phyloP scores from a whole-genome alignment of 2,888 invertebrate genomes.

The Neoitamus cyanurus region DNA sequence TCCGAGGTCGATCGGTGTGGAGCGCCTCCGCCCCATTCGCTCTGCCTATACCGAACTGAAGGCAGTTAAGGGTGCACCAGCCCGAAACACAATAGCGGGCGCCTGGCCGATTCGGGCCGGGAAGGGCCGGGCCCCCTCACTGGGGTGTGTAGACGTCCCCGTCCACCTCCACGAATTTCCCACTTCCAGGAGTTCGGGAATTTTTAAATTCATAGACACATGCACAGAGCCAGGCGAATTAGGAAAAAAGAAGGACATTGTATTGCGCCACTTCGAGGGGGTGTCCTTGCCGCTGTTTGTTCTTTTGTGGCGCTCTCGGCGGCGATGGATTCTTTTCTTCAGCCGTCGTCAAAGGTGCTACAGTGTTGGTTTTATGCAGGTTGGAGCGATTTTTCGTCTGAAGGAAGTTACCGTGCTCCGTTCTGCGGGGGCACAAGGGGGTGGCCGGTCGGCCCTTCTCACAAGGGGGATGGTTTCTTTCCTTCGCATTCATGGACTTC shows the following conservation, averaged over 20 bases:
- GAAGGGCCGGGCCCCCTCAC: neutral
- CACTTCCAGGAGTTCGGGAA: conserved; percentile 27
- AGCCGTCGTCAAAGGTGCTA: conserved; percentile 45
- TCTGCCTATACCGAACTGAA: neutral
- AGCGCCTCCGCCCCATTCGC: neutral
- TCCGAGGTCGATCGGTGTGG: neutral
- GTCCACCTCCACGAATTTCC: conserved; percentile 17
- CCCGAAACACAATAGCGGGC: neutral
- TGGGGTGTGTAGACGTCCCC: neutral
- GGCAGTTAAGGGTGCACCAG: conserved; percentile 14
- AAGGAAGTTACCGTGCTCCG: conserved; percentile 31
- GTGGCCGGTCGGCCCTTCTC: neutral
- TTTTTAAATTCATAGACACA: conserved; percentile 45
- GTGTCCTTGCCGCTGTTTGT: conserved; percentile 37
- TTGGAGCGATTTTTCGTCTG: conserved; percentile 39
- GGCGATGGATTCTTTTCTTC: conserved; percentile 44
- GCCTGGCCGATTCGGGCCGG: neutral
- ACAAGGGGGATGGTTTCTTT: conserved; percentile 34
- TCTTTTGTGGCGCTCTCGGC: conserved; percentile 23
- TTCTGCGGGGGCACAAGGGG: neutral
- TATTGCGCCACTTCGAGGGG: conserved; percentile 18
- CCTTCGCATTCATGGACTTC: conserved; percentile 48
- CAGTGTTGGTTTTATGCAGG: conserved; percentile 42
- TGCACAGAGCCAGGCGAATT: conserved; percentile 7
- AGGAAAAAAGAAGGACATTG: conserved; percentile 3